A percentile compares a stretch with the other conserved stretches of the same genome.
Evolutionary conservation across 2,797 vertebrate genomes (phyloP).

Genomic region (Rhinogobio ventralis): DNA sequence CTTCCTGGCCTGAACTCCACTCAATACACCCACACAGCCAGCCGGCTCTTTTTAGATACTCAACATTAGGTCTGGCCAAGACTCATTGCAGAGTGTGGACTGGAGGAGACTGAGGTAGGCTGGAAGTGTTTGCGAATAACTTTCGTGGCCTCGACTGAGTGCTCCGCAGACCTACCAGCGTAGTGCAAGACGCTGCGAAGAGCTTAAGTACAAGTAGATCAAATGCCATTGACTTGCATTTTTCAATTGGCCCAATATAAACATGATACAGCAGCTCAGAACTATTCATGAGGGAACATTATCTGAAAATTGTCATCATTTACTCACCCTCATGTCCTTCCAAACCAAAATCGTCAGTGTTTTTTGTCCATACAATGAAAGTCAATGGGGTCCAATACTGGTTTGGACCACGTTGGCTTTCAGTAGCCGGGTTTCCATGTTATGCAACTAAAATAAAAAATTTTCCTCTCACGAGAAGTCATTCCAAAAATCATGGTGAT

Average conservation of each 20-base stretch:
- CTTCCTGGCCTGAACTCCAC: conserved; percentile 74
- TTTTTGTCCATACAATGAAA: neutral
- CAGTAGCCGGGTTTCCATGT: neutral
- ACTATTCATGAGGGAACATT: neutral
- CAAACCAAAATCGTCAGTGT: neutral
- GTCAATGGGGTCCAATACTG: neutral
- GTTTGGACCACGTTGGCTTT: neutral
- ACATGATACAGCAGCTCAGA: neutral
- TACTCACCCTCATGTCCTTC: neutral
- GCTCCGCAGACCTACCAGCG: conserved; percentile 63
- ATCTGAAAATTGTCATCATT: conserved; percentile 2
- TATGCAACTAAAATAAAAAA: no score
- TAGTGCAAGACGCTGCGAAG: conserved; percentile 57
- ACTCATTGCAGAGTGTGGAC: conserved; percentile 52
- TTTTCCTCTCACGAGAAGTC: no score
- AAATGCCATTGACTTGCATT: conserved; percentile 2
- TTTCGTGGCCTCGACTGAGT: conserved; percentile 57
- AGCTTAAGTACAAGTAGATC: conserved; percentile 31
- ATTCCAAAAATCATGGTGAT: no score
- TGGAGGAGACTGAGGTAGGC: conserved; percentile 53
- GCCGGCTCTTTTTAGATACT: conserved; percentile 72
- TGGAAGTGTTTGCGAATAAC: conserved; percentile 55
- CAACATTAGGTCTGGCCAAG: conserved; percentile 63
- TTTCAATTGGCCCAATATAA: neutral
- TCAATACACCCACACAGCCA: conserved; percentile 74